phyloP scores from a whole-genome alignment of 2,797 vertebrate species.

The Oreochromis mossambicus region DNA sequence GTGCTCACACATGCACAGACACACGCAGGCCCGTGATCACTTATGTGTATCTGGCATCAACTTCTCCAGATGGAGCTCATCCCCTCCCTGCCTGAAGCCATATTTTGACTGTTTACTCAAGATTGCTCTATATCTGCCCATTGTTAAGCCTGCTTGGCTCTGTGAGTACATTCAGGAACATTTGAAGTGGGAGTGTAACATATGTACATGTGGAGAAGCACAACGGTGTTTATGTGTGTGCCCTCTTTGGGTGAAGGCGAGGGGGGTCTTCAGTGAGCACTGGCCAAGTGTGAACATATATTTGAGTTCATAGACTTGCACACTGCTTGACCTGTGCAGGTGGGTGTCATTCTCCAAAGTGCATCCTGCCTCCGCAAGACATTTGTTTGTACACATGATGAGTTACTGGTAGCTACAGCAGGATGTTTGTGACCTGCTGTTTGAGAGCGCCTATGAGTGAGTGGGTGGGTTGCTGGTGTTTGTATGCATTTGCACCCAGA shows the following conservation, averaged over 20 bases:
- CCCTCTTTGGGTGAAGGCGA: background rate
- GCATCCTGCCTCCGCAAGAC: constrained; percentile 64
- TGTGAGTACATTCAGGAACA: constrained; percentile 49
- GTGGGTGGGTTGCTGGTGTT: constrained; percentile 30
- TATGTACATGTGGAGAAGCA: constrained; percentile 18
- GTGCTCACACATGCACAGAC: background rate
- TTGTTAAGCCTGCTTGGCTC: constrained; percentile 48
- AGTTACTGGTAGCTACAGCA: constrained; percentile 83
- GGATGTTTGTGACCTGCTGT: constrained; percentile 83
- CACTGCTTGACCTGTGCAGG: constrained; percentile 80
- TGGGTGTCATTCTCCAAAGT: constrained; percentile 75
- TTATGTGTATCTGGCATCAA: constrained; percentile 27
- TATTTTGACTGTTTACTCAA: constrained; percentile 57
- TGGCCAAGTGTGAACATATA: constrained; percentile 6
- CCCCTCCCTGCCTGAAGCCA: constrained; percentile 31
- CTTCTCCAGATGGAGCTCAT: constrained; percentile 63
- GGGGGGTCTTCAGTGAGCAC: constrained; percentile 3
- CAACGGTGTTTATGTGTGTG: background rate
- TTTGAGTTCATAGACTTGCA: constrained; percentile 26
- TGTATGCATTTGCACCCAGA: constrained; percentile 41
- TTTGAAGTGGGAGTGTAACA: constrained; percentile 26
- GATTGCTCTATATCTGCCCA: constrained; percentile 59
- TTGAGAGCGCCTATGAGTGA: constrained; percentile 74
- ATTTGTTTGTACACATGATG: constrained; percentile 90
- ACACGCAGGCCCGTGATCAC: background rate